A percentile compares a stretch with the other conserved stretches of the same genome.
Evolutionary conservation across 2,113 vertebrate species (phyloP).

Genomic region (Athene noctua): DNA sequence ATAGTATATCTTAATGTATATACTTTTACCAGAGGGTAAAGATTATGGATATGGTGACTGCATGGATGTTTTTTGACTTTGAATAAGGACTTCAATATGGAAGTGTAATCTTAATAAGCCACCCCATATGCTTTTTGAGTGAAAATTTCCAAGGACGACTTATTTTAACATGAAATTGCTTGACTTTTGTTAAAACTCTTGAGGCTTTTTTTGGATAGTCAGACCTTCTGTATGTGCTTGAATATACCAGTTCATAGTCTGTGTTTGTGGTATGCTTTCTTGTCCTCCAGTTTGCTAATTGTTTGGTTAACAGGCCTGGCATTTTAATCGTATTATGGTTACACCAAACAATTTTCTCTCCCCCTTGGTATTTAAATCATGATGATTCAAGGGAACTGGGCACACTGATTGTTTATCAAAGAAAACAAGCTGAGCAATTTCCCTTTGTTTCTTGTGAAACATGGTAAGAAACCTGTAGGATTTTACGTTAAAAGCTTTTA

Average conservation of each 20-base stretch:
- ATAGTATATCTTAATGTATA: not conserved
- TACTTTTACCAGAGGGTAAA: not conserved
- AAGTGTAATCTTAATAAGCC: not conserved
- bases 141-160: not conserved
- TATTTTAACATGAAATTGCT: not conserved
- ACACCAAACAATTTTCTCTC: not conserved
- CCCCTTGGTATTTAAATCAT: not conserved
- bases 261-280: not conserved
- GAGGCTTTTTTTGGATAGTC: not conserved
- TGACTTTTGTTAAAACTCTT: not conserved
- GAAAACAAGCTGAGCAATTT: not conserved
- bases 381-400: not conserved
- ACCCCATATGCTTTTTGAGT: not conserved
- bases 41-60: not conserved
- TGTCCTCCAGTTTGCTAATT: not conserved
- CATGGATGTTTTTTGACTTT: not conserved
- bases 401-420: not conserved
- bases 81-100: not conserved
- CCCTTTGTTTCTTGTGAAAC: not conserved
- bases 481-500: not conserved
- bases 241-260: not conserved
- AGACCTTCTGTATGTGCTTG: not conserved
- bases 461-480: not conserved
- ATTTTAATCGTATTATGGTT: not conserved
- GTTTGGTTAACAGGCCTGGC: not conserved